A percentile compares a stretch with the other conserved stretches of the same genome.
Evolutionary conservation across 2,113 vertebrate genomes (phyloP).

Genomic region (Nycticorax nycticorax): DNA sequence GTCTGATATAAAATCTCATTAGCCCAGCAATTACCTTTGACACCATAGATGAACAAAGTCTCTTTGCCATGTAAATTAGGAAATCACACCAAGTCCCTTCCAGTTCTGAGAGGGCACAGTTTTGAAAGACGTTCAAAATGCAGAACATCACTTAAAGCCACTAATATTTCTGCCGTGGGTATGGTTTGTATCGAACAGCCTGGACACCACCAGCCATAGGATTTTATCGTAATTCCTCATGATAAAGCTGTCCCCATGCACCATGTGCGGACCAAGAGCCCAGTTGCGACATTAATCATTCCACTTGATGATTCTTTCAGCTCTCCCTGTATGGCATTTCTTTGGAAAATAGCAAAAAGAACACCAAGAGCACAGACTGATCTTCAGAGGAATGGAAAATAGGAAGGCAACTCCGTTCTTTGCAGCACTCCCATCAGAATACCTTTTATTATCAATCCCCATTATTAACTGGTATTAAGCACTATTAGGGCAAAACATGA

Average conservation of each 20-base stretch:
- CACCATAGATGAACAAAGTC: background rate
- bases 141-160: background rate
- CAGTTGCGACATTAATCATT: background rate
- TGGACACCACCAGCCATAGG: background rate
- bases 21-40: conserved; percentile 45
- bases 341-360: background rate
- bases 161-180: background rate
- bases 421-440: background rate
- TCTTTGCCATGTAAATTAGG: conserved; percentile 37
- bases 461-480: background rate
- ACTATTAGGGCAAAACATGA: background rate
- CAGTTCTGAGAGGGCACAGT: background rate
- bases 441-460: background rate
- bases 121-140: conserved; percentile 34
- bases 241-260: background rate
- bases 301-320: conserved; percentile 1
- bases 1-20: conserved; percentile 56
- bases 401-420: background rate
- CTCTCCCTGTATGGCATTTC: background rate
- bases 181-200: background rate
- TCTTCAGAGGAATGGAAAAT: background rate
- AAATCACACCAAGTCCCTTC: background rate
- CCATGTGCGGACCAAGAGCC: background rate
- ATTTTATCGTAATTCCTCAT: background rate
- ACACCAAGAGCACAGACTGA: background rate